Percentiles rank a stretch among this genome's conserved stretches.
Evolutionary conservation across 1,140 invertebrate genomes (phyloP).

Genomic region (Drosophila murphyi): DNA sequence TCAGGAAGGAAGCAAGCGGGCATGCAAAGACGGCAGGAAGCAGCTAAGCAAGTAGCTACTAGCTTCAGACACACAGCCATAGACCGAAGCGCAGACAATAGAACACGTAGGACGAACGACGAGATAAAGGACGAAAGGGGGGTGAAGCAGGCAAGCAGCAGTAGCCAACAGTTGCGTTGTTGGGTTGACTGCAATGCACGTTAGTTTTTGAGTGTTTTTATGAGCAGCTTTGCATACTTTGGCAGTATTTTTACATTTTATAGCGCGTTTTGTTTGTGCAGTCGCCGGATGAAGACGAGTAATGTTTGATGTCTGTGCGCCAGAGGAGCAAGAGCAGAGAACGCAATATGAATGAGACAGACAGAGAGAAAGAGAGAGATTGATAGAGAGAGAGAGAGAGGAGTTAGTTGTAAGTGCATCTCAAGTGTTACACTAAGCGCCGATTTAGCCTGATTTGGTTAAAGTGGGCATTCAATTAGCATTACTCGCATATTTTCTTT

Average conservation of each 20-base stretch:
- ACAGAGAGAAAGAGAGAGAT: background rate
- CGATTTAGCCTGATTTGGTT: slow-evolving; percentile 59
- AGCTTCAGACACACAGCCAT: slow-evolving; percentile 58
- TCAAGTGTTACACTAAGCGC: slow-evolving; percentile 57
- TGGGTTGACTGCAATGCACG: slow-evolving; percentile 61
- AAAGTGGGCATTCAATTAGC: slow-evolving; percentile 73
- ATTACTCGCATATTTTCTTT: slow-evolving; percentile 22
- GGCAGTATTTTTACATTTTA: slow-evolving; percentile 78
- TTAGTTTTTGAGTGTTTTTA: slow-evolving; percentile 78
- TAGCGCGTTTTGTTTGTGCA: slow-evolving; percentile 77
- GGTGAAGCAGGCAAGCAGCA: slow-evolving; percentile 9
- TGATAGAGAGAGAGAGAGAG: background rate
- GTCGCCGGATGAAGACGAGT: slow-evolving; percentile 62
- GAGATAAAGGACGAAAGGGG: background rate
- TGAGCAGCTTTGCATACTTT: slow-evolving; percentile 81
- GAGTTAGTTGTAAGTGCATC: slow-evolving; percentile 58
- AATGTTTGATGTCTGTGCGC: slow-evolving; percentile 44
- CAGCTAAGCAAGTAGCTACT: slow-evolving; percentile 71
- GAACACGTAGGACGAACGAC: slow-evolving; percentile 8
- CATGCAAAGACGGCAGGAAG: slow-evolving; percentile 69
- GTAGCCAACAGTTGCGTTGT: slow-evolving; percentile 36
- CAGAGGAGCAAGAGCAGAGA: background rate
- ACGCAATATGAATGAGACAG: no score
- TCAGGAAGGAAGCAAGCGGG: slow-evolving; percentile 71
- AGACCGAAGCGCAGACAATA: slow-evolving; percentile 28